Evolutionary conservation across 2,113 vertebrate genomes (phyloP).

Genomic region (Cyprinodon tularosa): DNA sequence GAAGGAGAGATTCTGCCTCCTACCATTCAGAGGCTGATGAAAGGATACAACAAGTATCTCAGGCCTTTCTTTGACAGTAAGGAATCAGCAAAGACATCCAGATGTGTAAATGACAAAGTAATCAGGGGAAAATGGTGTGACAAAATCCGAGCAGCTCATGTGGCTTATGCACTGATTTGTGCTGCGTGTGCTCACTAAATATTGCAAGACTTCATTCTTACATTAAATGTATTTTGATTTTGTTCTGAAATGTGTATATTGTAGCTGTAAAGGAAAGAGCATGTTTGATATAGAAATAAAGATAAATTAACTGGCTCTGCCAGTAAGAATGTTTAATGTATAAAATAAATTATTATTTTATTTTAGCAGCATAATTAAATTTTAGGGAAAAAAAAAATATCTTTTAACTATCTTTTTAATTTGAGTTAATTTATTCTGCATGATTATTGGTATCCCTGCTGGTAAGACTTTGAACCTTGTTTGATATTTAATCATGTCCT

Average conservation of each 20-base stretch:
- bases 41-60: conserved; percentile 94
- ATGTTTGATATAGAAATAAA: conserved; percentile 1
- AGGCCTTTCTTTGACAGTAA: conserved; percentile 92
- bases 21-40: conserved; percentile 90
- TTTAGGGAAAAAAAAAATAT: neutral
- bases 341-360: neutral
- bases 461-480: neutral
- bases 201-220: conserved; percentile 27
- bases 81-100: conserved; percentile 62
- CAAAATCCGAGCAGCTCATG: conserved; percentile 8
- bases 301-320: neutral
- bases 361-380: neutral
- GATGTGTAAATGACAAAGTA: conserved; percentile 28
- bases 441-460: neutral
- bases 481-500: neutral
- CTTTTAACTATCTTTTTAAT: neutral
- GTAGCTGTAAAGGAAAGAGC: neutral
- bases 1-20: conserved; percentile 87
- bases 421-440: neutral
- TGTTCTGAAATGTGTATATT: conserved; percentile 6
- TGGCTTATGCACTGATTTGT: conserved; percentile 6
- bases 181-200: conserved; percentile 4
- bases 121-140: conserved; percentile 35
- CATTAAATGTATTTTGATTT: conserved; percentile 26
- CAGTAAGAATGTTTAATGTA: neutral